Conservation (phyloP, 2,797 vertebrate species). For the Xyrichtys novacula region DNA sequence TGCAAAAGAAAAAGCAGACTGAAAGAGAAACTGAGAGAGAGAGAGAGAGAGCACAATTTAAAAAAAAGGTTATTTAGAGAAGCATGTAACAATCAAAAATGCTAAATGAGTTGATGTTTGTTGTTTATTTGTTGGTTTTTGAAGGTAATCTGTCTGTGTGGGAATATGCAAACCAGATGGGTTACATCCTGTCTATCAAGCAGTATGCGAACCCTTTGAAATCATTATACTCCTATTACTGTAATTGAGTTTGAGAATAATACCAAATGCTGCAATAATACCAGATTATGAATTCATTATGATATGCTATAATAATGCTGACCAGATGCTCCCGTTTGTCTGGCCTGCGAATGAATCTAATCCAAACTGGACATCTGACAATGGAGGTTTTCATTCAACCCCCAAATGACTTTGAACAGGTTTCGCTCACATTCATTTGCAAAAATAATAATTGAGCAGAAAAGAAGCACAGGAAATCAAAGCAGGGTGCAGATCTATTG, state of each 20-base stretch:
- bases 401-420: conserved; percentile 65
- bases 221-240: conserved; percentile 75
- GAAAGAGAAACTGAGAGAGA: conserved; percentile 42
- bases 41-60: conserved; percentile 40
- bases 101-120: conserved; percentile 19
- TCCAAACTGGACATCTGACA: conserved; percentile 77
- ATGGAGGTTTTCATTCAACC: conserved; percentile 64
- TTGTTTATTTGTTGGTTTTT: not conserved
- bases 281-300: conserved; percentile 83
- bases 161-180: conserved; percentile 31
- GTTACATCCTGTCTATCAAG: conserved; percentile 40
- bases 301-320: conserved; percentile 76
- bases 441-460: conserved; percentile 35
- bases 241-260: conserved; percentile 82
- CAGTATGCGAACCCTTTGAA: conserved; percentile 62
- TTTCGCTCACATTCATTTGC: conserved; percentile 52
- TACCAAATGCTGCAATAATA: conserved; percentile 78
- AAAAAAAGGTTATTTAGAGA: conserved; percentile 48
- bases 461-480: conserved; percentile 40
- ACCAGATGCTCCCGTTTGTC: conserved; percentile 79
- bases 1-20: conserved; percentile 42
- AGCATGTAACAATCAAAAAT: conserved; percentile 29
- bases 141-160: conserved; percentile 44
- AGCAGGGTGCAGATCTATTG: conserved; percentile 12
- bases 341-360: conserved; percentile 66